These are phyloP conservation scores for Cepaea nemoralis DNA, from an alignment of 1,140 invertebrate genomes.

Conservation along the genomic window DNA sequence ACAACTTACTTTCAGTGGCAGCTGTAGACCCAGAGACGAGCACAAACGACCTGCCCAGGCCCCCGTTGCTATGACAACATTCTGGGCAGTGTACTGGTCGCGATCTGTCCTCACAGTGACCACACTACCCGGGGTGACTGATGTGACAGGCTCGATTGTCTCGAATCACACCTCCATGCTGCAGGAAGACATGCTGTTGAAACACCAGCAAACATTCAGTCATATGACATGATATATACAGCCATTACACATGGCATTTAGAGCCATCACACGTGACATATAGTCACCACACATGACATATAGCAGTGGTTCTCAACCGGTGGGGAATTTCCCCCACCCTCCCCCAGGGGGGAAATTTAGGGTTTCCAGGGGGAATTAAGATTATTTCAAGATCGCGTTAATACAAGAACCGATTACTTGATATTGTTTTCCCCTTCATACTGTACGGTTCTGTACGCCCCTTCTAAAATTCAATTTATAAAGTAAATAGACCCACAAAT, in stretches of 20 bases:
- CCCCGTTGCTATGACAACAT: slow-evolving; percentile 61
- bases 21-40: slow-evolving; percentile 52
- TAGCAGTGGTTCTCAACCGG: too few relatives aligned
- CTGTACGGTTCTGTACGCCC: too few relatives aligned
- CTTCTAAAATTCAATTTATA: too few relatives aligned
- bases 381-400: too few relatives aligned
- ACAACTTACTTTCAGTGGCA: slow-evolving; percentile 60
- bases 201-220: not conserved
- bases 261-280: not conserved
- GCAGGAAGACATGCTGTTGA: slow-evolving; percentile 55
- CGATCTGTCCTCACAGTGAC: slow-evolving; percentile 56
- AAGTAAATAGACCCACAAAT: too few relatives aligned
- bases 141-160: slow-evolving; percentile 57
- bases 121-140: slow-evolving; percentile 55
- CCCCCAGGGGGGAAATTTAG: too few relatives aligned
- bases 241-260: not conserved
- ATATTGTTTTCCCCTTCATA: too few relatives aligned
- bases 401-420: too few relatives aligned
- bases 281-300: not conserved
- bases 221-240: not conserved
- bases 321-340: too few relatives aligned
- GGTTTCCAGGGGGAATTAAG: too few relatives aligned
- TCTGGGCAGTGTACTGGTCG: slow-evolving; percentile 49
- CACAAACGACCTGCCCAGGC: slow-evolving; percentile 64
- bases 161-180: slow-evolving; percentile 60